Conservation (phyloP, 1,140 invertebrate genomes). For the Dendroctonus ponderosae region DNA sequence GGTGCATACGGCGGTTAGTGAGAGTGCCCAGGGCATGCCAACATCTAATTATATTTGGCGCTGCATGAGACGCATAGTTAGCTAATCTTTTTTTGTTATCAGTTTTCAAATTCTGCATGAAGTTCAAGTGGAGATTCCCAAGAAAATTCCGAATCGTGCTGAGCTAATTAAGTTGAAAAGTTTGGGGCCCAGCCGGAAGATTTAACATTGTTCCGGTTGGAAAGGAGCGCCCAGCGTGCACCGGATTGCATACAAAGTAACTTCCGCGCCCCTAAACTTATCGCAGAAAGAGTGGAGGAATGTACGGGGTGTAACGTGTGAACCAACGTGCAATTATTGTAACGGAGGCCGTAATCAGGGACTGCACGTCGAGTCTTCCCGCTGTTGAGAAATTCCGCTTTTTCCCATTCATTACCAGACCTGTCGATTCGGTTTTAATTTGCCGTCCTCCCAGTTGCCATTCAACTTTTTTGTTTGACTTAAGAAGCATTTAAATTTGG, state of each 20-base stretch:
- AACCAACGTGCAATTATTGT: constrained; percentile 43
- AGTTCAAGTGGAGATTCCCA: no score
- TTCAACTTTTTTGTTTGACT: constrained; percentile 28
- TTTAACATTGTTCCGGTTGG: constrained; percentile 9
- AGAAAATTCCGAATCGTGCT: no score
- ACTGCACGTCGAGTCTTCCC: constrained; percentile 34
- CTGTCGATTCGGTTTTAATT: constrained; percentile 39
- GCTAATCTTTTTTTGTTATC: no score
- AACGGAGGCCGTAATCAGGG: constrained; percentile 42
- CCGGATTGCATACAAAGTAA: constrained; percentile 27
- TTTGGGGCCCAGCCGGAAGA: no score
- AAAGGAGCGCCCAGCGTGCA: neutral
- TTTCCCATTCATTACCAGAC: constrained; percentile 31
- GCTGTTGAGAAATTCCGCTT: constrained; percentile 40
- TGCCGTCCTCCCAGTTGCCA: constrained; percentile 30
- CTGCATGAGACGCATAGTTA: no score
- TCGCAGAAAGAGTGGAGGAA: constrained; percentile 31
- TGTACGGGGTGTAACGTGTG: constrained; percentile 40
- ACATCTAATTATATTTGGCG: no score
- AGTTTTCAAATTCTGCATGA: no score
- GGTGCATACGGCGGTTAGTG: no score
- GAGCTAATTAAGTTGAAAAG: no score
- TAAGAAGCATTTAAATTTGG: constrained; percentile 38
- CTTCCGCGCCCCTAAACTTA: constrained; percentile 41
- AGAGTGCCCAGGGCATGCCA: no score